Percentiles rank a stretch among this genome's conserved stretches.
Evolutionary conservation across 2,113 vertebrate species (phyloP).

Genomic region (Hippocampus zosterae): DNA sequence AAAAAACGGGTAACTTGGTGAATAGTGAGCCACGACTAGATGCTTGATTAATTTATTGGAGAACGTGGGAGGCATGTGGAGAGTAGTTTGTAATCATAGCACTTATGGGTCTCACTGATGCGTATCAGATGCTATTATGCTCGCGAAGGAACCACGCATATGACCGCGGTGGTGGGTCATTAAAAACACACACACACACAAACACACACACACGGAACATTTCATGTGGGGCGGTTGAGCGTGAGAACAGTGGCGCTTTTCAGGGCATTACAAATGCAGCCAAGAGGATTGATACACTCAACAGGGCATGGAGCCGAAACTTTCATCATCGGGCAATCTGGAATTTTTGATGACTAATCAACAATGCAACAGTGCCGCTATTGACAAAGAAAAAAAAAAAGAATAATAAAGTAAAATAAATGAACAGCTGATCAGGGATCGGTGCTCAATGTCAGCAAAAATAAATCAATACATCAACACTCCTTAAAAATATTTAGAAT

Average conservation of each 20-base stretch:
- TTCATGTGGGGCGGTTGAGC: not conserved
- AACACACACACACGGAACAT: not conserved
- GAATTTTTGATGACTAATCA: not conserved
- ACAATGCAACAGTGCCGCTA: not conserved
- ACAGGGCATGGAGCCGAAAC: not conserved
- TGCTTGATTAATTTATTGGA: too few relatives aligned
- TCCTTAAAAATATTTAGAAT: too few relatives aligned
- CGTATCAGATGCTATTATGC: not conserved
- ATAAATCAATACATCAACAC: too few relatives aligned
- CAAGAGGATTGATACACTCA: not conserved
- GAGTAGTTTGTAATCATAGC: not conserved
- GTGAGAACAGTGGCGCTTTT: not conserved
- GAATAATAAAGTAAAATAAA: too few relatives aligned
- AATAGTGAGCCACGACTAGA: too few relatives aligned
- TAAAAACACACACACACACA: not conserved
- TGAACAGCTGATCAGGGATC: too few relatives aligned
- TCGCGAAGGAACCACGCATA: not conserved
- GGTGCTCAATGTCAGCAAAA: too few relatives aligned
- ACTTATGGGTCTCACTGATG: not conserved
- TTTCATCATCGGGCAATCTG: not conserved
- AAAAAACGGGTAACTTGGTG: too few relatives aligned
- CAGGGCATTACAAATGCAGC: not conserved
- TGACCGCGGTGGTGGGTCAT: not conserved
- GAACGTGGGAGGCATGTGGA: not conserved
- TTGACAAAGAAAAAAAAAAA: not conserved